Base-by-base conservation (phyloP, 2,888 invertebrate genomes). In the Pomacea canaliculata region DNA sequence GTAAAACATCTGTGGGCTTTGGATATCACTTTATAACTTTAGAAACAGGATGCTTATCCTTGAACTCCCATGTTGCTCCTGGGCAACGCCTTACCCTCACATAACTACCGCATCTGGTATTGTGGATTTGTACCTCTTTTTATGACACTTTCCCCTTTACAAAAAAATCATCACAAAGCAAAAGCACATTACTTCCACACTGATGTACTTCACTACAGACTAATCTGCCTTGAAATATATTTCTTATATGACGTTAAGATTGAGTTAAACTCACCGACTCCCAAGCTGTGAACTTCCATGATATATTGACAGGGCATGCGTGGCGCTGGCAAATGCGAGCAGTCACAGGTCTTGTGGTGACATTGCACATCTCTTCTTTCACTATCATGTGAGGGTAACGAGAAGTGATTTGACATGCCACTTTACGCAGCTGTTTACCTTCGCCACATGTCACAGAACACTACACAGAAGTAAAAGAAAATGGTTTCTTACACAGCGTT, bases 401-500 rank as follows among this genome's bases (percentile, higher is more conserved):
- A 18, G 82, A 70, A 71, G 81, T 81, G n/a, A 83, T 80, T 18
- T 82, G 80, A 85, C 95, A 95, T 59, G 91, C 91, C 5, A 94
- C 94, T 23, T 92, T 91, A 76, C 94, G 92, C 0, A 91, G 91
- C 86, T 93, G 93, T 78, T 92, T 91, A 2, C 95, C 95, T 0
- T 92, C 91, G 18, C 93, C 93, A 85, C 95, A 95, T 0, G 93
- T 92, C 81, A 92, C 92, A 5, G 94, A 93, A 89, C 94, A 94
- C 83, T 84, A 77, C 13, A 78, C 73, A 63, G 19, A 74, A 72
- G 59, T 19, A 69, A 16, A 60, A 49, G 23, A 63, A 23, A 37
- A 49, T 23, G 46, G 13, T 19, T 8, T 66, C 27, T 10, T 48
- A 23, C 18, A 37, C 37, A 27, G 60, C 18, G 10, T 67, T 49